phyloP scores from a whole-genome alignment of 2,113 vertebrate genomes.

The Struthidea cinerea region DNA sequence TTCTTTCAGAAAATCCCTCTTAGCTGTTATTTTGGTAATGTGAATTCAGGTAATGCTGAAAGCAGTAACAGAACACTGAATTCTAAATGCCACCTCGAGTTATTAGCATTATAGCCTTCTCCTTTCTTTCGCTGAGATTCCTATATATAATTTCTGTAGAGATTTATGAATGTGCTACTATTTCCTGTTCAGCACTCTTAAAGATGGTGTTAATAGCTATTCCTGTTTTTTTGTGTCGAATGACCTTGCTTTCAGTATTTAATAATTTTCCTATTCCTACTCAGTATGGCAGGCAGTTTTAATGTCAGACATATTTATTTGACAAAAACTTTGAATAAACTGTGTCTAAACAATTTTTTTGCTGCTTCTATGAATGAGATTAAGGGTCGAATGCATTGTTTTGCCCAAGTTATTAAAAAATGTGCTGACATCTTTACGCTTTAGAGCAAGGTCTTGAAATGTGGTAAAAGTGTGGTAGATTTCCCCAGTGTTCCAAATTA shows the following conservation, averaged over 20 bases:
- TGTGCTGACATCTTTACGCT: neutral
- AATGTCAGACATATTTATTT: neutral
- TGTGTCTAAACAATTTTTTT: conserved; percentile 6
- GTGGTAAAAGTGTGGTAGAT: neutral
- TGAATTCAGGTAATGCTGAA: neutral
- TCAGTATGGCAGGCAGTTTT: neutral
- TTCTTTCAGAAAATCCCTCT: neutral
- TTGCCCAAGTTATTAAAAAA: conserved; percentile 1
- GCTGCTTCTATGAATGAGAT: neutral
- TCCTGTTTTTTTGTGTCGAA: neutral
- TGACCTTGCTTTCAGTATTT: neutral
- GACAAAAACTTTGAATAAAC: neutral
- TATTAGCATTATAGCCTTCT: neutral
- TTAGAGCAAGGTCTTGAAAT: conserved; percentile 31
- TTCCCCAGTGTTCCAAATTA: neutral
- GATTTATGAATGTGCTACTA: neutral
- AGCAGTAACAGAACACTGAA: neutral
- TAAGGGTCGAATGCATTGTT: conserved; percentile 18
- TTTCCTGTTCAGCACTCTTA: neutral
- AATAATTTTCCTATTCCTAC: neutral
- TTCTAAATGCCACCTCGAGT: neutral
- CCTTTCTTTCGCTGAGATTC: neutral
- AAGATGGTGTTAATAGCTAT: neutral
- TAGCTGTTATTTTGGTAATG: neutral
- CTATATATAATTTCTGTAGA: neutral